A percentile compares a stretch with the other conserved stretches of the same genome.
These are phyloP conservation scores for Alviniconcha marisindica DNA, from an alignment of 1,140 invertebrate species.

Conservation along the genomic window DNA sequence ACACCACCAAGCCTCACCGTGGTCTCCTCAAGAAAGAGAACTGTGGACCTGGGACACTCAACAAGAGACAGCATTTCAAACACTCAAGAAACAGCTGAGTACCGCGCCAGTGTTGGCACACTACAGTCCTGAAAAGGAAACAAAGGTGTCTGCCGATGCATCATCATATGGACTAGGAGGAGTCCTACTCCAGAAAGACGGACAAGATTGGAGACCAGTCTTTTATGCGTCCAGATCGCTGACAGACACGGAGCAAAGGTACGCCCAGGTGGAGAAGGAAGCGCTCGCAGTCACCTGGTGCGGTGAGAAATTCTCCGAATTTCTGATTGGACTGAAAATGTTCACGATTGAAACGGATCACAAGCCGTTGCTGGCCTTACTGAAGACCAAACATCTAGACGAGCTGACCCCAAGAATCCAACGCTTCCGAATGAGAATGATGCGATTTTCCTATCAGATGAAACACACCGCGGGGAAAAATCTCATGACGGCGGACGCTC, in stretches of 20 bases:
- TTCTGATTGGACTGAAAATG: no score
- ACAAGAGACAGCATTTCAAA: not conserved
- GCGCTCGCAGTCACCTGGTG: not conserved
- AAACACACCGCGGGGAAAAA: no score
- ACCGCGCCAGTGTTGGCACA: not conserved
- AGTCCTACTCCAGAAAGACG: no score
- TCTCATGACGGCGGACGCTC: no score
- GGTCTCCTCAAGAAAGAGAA: not conserved
- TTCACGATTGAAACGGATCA: no score
- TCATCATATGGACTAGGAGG: not conserved
- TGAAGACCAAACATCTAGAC: not conserved
- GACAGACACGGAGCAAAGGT: not conserved
- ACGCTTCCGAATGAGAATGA: not conserved
- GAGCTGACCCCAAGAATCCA: not conserved
- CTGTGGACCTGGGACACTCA: not conserved
- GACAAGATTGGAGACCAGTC: no score
- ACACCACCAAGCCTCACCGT: conserved; percentile 28
- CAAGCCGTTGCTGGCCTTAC: not conserved
- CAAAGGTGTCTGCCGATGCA: not conserved
- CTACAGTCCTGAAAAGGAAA: not conserved
- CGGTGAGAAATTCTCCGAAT: not conserved
- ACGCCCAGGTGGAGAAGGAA: not conserved
- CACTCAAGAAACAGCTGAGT: not conserved
- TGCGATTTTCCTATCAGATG: no score
- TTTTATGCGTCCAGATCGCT: not conserved